phyloP scores from a whole-genome alignment of 2,888 invertebrate species.

The Phyllotreta cruciferae region DNA sequence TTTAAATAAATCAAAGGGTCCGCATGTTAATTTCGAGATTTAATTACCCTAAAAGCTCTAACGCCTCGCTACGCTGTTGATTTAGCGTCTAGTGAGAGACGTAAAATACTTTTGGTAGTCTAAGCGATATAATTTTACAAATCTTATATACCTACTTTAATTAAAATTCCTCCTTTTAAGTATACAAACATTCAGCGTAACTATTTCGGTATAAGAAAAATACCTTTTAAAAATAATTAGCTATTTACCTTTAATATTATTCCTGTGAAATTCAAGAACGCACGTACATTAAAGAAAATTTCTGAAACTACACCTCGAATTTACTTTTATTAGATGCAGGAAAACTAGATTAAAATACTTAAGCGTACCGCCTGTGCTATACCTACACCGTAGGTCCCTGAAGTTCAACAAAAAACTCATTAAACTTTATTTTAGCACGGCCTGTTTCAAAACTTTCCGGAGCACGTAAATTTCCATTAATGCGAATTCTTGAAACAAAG shows the following conservation, averaged over 20 bases:
- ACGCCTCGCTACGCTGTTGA: constrained; percentile 17
- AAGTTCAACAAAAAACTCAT: constrained; percentile 13
- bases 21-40: constrained; percentile 11
- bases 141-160: too few species aligned
- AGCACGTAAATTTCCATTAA: constrained; percentile 21
- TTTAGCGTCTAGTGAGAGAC: constrained; percentile 9
- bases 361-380: constrained; percentile 10
- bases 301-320: too few species aligned
- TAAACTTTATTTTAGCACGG: constrained; percentile 22
- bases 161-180: too few species aligned
- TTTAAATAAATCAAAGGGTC: constrained; percentile 11
- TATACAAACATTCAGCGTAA: too few species aligned
- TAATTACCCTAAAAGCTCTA: constrained; percentile 17
- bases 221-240: too few species aligned
- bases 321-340: too few species aligned
- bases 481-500: constrained; percentile 13
- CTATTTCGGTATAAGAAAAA: too few species aligned
- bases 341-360: constrained; percentile 2
- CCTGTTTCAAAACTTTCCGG: constrained; percentile 15
- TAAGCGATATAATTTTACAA: background rate
- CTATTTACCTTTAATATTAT: too few species aligned
- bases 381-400: background rate
- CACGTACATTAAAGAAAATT: too few species aligned
- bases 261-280: too few species aligned
- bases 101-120: constrained; percentile 8